Conservation (phyloP, 2,797 vertebrate species). For the Sciurus vulgaris region DNA sequence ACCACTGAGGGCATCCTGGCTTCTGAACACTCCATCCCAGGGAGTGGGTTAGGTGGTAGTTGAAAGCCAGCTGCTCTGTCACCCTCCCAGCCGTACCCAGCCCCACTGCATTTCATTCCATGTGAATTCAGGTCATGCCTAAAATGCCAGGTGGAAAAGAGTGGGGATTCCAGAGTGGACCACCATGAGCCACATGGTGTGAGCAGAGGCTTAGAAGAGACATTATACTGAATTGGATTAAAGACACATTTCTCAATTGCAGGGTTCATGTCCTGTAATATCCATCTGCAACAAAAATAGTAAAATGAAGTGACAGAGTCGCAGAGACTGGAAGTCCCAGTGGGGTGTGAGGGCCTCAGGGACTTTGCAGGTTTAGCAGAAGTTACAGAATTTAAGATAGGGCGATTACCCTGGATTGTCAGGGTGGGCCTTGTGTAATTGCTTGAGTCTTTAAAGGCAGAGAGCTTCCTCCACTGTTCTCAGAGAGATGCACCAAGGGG, state of each 20-base stretch:
- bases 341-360: too few species aligned
- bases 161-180: fast-evolving
- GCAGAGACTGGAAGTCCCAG: neutral
- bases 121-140: neutral
- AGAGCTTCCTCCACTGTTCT: neutral
- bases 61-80: neutral
- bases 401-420: too few species aligned
- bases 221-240: neutral
- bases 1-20: neutral
- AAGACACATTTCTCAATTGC: neutral
- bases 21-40: too few species aligned
- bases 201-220: neutral
- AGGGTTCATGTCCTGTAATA: neutral
- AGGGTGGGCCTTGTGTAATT: neutral
- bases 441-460: neutral
- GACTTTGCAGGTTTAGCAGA: neutral
- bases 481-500: neutral
- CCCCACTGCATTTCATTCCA: neutral
- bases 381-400: neutral
- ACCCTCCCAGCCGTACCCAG: too few species aligned
- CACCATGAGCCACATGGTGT: neutral
- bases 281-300: neutral
- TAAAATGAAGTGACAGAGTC: neutral
- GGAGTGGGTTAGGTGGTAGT: neutral
- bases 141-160: neutral